These are phyloP conservation scores for Coremacera marginata DNA, from an alignment of 2,888 invertebrate species.

Conservation along the genomic window DNA sequence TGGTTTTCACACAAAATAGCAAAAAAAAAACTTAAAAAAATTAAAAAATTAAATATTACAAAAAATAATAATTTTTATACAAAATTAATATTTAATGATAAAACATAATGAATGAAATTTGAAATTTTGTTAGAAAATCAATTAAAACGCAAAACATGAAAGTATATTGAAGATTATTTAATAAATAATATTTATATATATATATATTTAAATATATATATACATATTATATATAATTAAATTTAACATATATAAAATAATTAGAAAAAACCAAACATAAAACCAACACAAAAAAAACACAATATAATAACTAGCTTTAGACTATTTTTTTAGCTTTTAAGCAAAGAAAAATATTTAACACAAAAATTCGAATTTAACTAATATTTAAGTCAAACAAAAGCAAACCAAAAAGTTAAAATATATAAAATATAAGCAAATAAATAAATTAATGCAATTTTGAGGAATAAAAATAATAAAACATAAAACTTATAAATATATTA, in stretches of 20 bases:
- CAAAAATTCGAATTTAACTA: conserved; percentile 68
- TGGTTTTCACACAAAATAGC: conserved; percentile 63
- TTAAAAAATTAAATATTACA: conserved; percentile 14
- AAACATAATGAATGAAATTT: conserved; percentile 46
- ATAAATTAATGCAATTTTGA: conserved; percentile 35
- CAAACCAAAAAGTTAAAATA: conserved; percentile 38
- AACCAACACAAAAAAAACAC: conserved; percentile 8
- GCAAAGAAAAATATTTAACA: conserved; percentile 59
- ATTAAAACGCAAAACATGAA: conserved; percentile 40
- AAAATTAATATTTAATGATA: conserved; percentile 33
- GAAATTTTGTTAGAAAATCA: conserved; percentile 44
- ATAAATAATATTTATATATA: conserved; percentile 35
- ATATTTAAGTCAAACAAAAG: conserved; percentile 58
- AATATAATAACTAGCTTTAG: conserved; percentile 39
- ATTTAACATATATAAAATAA: conserved; percentile 53
- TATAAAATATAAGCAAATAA: conserved; percentile 36
- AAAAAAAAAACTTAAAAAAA: conserved; percentile 43
- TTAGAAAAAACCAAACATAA: conserved; percentile 29
- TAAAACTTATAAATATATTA: conserved; percentile 18
- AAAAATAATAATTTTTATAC: conserved; percentile 32
- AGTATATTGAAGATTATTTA: too few species aligned
- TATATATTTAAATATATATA: conserved; percentile 50
- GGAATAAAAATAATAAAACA: conserved; percentile 46
- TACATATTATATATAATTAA: conserved; percentile 53
- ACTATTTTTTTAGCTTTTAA: conserved; percentile 51